Base-by-base conservation (phyloP, 2,888 invertebrate species). In the Opisthograptis luteolata region DNA sequence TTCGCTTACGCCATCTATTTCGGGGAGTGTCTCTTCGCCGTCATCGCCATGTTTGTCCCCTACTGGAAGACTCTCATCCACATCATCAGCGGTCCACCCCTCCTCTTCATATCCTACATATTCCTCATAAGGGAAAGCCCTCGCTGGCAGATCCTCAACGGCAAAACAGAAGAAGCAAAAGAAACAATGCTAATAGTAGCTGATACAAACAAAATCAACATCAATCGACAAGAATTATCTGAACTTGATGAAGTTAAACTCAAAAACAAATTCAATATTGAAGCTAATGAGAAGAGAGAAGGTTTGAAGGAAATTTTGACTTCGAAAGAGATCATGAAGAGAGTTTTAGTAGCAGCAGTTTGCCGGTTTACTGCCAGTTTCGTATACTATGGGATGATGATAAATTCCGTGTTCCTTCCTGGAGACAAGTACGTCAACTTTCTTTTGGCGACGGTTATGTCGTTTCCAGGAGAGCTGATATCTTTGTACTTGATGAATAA, bases 381-480 rank as follows among this genome's bases (percentile, higher is more conserved):
- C 37, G 81, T 87, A 5, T 88, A 87, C 54, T 86, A 83, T 39
- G 87, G 87, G 0, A 40, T 88, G 46, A 76, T 85, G 70, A 68
- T 85, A 13, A 84, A 86, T 49, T 83, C 86, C 0, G 87, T 87
- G 0, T 79, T 64, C 58, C 58, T 88, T 10, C 86, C 88, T 0
- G 88, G 88, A 0, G 70, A 84, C 40, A 87, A 85, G 43, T 84
- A 87, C 41, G 70, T 73, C 1, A 87, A 87, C 58, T 88, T 87
- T 43, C 48, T 86, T 9, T 60, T 88, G 32, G 62, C 81, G 1
- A 81, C 87, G 0, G 58, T 85, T 24, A 84, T 85, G 79, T 87
- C 86, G 0, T 86, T 84, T 28, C 88, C 87, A 0, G 88, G 87
- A 1, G 87, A 87, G 50, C 39, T 87, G 31, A 53, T 83, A 1